Base-by-base conservation (phyloP, 2,113 vertebrate genomes). In the Mesoclemmys tuberculata region DNA sequence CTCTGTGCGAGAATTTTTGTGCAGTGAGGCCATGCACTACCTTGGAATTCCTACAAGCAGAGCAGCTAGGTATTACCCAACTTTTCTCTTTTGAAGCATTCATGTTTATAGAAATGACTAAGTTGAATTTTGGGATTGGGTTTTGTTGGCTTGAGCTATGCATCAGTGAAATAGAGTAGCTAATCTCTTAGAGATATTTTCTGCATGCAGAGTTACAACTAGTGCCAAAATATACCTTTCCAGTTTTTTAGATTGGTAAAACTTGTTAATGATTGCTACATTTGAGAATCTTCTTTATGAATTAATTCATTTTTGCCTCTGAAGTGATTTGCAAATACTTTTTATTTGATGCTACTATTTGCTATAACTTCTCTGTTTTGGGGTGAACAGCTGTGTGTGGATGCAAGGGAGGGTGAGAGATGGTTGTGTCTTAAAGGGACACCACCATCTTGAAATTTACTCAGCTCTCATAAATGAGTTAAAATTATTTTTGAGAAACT, bases 1-100 rank as follows among this genome's bases (percentile, higher is more conserved):
- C 27, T 99, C 98, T 10, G 93, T 99, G 35, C 95, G 99, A 89
- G 99, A 99, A 96, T 99, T 99, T 97, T 95, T 99, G 48, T 98
- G 98, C 80, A 99, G 98, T 10, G 98, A 99, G 90, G 98, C 98
- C 7, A 97, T 99, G 99, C 92, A 98, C 85, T 97, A 95, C 84
- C 98, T 99, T 49, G 98, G 98, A 31, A 97, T 99, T 94, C 98
- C 99, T 90, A 98, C 98, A 80, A 99, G 98, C 97, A 98, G 99
- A 93, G 98, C 98, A 89, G 98, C 98, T 81, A 99, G 98, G 98
- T 99, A 96, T 96, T 85, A 46, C 85, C 16, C 82, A 82, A 68
- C 12, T 87, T 95, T 90, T 55, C 19, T 94, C 92, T 94, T 86
- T 87, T 58, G 35, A 29, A 54, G 10, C 64, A 84, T 93, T 82